These are phyloP conservation scores for Mycogona germanica DNA, from an alignment of 2,888 invertebrate genomes.

Conservation along the genomic window DNA sequence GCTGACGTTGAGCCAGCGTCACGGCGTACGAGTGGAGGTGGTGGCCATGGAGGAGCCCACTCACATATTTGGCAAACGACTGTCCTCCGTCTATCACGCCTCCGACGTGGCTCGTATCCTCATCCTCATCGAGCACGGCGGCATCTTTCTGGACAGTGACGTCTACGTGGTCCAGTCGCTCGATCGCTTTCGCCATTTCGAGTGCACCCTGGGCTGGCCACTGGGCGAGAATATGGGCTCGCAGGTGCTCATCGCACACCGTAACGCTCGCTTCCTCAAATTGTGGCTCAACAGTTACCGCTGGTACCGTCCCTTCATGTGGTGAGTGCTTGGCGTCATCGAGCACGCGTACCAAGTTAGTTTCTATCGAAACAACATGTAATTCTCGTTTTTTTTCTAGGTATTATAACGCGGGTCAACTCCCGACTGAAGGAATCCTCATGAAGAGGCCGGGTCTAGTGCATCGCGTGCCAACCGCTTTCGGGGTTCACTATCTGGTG, in stretches of 20 bases:
- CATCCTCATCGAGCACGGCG: constrained; percentile 32
- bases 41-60: constrained; percentile 26
- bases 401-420: constrained; percentile 37
- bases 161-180: constrained; percentile 31
- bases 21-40: constrained; percentile 21
- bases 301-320: constrained; percentile 26
- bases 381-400: too few relatives aligned
- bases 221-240: constrained; percentile 30
- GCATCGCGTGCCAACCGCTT: constrained; percentile 30
- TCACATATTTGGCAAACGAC: constrained; percentile 34
- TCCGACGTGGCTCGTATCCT: constrained; percentile 33
- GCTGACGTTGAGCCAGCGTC: constrained; percentile 4
- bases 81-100: constrained; percentile 34
- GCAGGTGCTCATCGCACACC: constrained; percentile 33
- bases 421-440: constrained; percentile 33
- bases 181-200: constrained; percentile 31
- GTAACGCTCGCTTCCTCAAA: constrained; percentile 31
- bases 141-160: constrained; percentile 35
- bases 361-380: constrained; percentile 25
- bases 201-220: constrained; percentile 34
- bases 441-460: constrained; percentile 30
- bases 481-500: constrained; percentile 33
- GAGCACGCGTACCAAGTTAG: background rate
- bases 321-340: too few relatives aligned
- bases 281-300: constrained; percentile 33